Conservation (phyloP, 1,140 invertebrate genomes). For the Calephelis virginiensis region DNA sequence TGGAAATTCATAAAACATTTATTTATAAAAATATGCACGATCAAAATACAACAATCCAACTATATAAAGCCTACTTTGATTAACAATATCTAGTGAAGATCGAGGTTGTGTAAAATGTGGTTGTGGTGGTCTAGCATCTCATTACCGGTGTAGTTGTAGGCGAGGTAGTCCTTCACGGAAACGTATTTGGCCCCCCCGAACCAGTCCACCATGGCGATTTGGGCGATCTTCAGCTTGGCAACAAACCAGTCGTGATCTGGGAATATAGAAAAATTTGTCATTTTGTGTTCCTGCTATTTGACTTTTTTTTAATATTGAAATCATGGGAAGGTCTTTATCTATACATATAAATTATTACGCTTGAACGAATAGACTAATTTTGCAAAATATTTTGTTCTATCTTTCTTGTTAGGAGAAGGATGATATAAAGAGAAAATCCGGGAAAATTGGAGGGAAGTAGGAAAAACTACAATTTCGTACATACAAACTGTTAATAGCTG, state of each 20-base stretch:
- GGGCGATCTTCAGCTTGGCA: conserved; percentile 84
- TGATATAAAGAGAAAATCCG: too few species aligned
- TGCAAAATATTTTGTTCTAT: too few species aligned
- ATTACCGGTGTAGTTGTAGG: conserved; percentile 64
- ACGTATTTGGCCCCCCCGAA: conserved; percentile 88
- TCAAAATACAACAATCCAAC: background rate
- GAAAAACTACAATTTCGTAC: too few species aligned
- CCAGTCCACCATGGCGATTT: conserved; percentile 86
- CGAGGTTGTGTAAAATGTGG: conserved; percentile 22
- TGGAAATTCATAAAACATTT: background rate
- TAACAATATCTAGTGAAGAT: background rate
- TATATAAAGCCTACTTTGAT: background rate
- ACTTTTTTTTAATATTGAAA: too few species aligned
- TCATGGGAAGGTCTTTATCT: too few species aligned
- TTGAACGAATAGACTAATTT: too few species aligned
- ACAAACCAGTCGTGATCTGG: conserved; percentile 87
- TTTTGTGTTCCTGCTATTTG: too few species aligned
- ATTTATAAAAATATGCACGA: conserved; percentile 5
- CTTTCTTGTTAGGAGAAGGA: too few species aligned
- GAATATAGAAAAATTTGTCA: conserved; percentile 36
- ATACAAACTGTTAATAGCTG: too few species aligned
- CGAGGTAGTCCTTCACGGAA: conserved; percentile 80
- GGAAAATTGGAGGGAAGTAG: too few species aligned
- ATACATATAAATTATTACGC: too few species aligned
- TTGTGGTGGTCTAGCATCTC: conserved; percentile 50